phyloP scores from a whole-genome alignment of 2,797 vertebrate species.

The Schizopygopsis malacanthus region DNA sequence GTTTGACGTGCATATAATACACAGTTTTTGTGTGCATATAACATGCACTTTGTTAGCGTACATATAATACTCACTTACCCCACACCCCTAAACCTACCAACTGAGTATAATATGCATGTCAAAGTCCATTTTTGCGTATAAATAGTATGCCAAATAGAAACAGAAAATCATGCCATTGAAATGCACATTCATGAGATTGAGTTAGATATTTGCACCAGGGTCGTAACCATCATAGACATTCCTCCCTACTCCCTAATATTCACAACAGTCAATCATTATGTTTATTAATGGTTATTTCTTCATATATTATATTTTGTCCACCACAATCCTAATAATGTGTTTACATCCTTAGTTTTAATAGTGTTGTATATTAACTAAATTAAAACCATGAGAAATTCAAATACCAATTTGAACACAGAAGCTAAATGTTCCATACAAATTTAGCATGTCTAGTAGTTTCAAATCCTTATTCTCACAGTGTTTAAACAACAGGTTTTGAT shows the following conservation, averaged over 20 bases:
- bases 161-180: background rate
- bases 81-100: background rate
- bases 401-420: background rate
- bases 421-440: background rate
- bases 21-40: background rate
- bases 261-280: background rate
- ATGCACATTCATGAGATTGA: background rate
- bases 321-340: background rate
- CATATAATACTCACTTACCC: background rate
- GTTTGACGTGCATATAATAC: background rate
- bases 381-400: background rate
- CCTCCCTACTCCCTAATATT: background rate
- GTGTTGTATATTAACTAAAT: background rate
- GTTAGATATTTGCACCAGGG: conserved; percentile 1
- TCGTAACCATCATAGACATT: background rate
- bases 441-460: background rate
- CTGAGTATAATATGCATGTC: background rate
- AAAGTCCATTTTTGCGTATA: background rate
- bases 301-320: background rate
- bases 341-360: background rate
- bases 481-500: background rate
- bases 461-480: background rate
- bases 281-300: background rate
- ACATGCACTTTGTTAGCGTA: background rate
- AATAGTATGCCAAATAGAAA: background rate